Base-by-base conservation (phyloP, 2,888 invertebrate species). In the Athalia cordata region DNA sequence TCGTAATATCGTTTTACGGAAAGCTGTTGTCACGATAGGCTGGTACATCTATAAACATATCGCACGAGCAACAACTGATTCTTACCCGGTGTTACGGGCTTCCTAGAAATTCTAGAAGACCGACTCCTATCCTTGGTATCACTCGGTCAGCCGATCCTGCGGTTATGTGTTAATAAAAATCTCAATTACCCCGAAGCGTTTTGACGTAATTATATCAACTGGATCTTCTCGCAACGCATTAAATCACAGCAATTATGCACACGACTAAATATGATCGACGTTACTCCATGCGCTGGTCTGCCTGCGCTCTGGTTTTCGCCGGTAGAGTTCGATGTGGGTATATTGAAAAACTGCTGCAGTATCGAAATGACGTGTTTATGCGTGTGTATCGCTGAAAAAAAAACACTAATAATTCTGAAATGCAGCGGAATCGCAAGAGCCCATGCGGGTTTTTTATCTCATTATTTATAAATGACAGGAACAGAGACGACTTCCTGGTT, bases 101-200 rank as follows among this genome's bases (percentile, higher is more conserved):
- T 75, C 75, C 75, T 75, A 75, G 72, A 72, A 72, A 72, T 72
- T 72, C 72, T 62, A 75, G 61, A 43, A 62, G 75, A 62, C 75
- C 15, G 6, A 62, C 0, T 2, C 0, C 50, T 75, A 75, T 75
- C 75, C 75, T 75, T 75, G 75, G 43, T 75, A 75, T 75, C 64
- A 75, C 62, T 62, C 52, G 61, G 61, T 72, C n/a, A 59, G 75
- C 9, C 55, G 62, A 72, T 47, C 72, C 72, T 72, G 72, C 72
- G 72, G 72, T 72, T 47, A 59, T 47, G 11, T 47, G 45, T 59
- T 47, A 59, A 72, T 47, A 72, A 72, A 43, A 72, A 72, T 59
- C 57, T 13, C 13, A 29, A 47, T 57, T 59, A 57, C 59, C 59
- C 57, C 6, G 15, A 6, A 72, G 72, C 72, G 59, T 72, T 72